These are phyloP conservation scores for Pomacea canaliculata DNA, from an alignment of 2,888 invertebrate genomes.

Conservation along the genomic window DNA sequence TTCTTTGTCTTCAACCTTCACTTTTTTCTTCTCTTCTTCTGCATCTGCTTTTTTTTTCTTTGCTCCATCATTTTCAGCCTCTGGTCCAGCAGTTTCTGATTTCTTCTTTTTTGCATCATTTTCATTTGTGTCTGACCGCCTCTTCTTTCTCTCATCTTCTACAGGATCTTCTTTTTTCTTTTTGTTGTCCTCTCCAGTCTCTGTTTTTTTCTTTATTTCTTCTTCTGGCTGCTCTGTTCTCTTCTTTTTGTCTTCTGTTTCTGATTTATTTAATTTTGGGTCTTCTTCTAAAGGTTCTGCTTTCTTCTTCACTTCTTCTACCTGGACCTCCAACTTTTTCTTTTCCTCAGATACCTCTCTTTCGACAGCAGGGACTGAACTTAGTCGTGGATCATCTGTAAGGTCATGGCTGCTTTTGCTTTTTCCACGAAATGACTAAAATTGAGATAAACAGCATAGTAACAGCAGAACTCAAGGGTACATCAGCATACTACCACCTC, in stretches of 20 bases:
- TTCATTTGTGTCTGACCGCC: not conserved
- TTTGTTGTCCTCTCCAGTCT: constrained; percentile 28
- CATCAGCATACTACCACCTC: too few species aligned
- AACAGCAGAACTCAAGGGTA: too few species aligned
- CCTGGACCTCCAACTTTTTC: constrained; percentile 62
- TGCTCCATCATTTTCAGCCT: not conserved
- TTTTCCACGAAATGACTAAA: constrained; percentile 75
- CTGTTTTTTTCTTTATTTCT: constrained; percentile 28
- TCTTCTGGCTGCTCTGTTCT: constrained; percentile 18
- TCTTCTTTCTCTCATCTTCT: constrained; percentile 15
- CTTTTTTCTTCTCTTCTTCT: not conserved
- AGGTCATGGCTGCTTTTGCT: constrained; percentile 96
- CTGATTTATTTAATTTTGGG: constrained; percentile 31
- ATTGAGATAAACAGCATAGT: not conserved
- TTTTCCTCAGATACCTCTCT: constrained; percentile 33
- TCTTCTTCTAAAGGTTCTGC: constrained; percentile 23
- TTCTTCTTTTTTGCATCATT: constrained; percentile 14
- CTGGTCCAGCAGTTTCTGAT: not conserved
- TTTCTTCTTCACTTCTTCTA: constrained; percentile 20
- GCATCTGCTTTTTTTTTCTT: not conserved
- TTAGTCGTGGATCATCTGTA: constrained; percentile 89
- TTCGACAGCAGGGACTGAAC: constrained; percentile 75
- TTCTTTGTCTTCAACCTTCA: constrained; percentile 20
- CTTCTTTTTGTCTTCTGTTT: constrained; percentile 18
- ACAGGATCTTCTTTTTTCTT: constrained; percentile 62